phyloP scores from a whole-genome alignment of 2,113 vertebrate species.

The Pogona vitticeps region DNA sequence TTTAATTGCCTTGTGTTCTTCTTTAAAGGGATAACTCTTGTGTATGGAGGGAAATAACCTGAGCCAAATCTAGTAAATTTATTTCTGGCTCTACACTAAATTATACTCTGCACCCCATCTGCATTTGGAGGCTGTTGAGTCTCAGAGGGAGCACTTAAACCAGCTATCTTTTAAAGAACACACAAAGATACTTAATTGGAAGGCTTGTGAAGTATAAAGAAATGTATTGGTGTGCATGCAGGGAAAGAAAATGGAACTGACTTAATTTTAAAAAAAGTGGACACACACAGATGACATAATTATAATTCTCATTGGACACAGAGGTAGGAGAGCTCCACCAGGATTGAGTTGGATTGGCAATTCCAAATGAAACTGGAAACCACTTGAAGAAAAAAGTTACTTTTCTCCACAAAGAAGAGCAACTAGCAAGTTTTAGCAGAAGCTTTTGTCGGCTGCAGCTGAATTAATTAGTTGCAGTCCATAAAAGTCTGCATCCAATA shows the following conservation, averaged over 20 bases:
- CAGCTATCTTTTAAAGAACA: slow-evolving; percentile 68
- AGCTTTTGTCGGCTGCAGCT: too few relatives aligned
- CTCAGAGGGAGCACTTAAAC: slow-evolving; percentile 64
- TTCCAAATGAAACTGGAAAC: neutral
- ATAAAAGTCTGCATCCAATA: too few relatives aligned
- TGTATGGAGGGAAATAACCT: slow-evolving; percentile 31
- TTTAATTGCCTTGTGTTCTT: slow-evolving; percentile 22
- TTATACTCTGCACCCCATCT: slow-evolving; percentile 35
- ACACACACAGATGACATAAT: slow-evolving; percentile 10
- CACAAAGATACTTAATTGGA: slow-evolving; percentile 61
- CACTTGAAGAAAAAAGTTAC: neutral
- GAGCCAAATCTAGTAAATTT: slow-evolving; percentile 11
- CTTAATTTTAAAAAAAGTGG: neutral
- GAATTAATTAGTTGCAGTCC: too few relatives aligned
- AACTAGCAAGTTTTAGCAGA: too few relatives aligned
- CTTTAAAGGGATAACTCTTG: slow-evolving; percentile 22
- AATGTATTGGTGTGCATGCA: slow-evolving; percentile 20
- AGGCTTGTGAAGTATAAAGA: slow-evolving; percentile 57
- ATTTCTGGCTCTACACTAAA: slow-evolving; percentile 50
- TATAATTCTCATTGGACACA: slow-evolving; percentile 37
- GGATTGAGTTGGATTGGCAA: neutral
- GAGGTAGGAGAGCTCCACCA: slow-evolving; percentile 6
- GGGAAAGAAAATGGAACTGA: slow-evolving; percentile 29
- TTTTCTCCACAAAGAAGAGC: neutral
- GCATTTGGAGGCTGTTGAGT: slow-evolving; percentile 55